Evolutionary conservation across 2,888 invertebrate species (phyloP).

Genomic region (Sinohyriopsis cumingii): DNA sequence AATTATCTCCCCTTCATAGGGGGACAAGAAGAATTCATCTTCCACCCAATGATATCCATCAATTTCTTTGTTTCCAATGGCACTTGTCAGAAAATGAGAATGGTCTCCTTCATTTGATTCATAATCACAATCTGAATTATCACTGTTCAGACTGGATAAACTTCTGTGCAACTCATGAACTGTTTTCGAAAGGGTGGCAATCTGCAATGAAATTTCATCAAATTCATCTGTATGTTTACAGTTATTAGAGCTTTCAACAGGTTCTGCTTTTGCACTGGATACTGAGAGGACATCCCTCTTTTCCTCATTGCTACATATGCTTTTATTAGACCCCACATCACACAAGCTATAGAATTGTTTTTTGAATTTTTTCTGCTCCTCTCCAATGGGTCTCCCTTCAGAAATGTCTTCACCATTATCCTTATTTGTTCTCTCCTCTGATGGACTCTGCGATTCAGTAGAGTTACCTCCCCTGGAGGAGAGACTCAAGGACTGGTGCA

Average conservation of each 20-base stretch:
- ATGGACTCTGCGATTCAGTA: conserved; percentile 16
- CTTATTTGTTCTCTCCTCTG: conserved; percentile 33
- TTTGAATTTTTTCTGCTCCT: conserved; percentile 58
- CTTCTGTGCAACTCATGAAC: conserved; percentile 61
- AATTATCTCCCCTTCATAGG: conserved; percentile 59
- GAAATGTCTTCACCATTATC: conserved; percentile 13
- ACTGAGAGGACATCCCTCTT: conserved; percentile 12
- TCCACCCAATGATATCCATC: conserved; percentile 66
- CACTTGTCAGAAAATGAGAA: conserved; percentile 24
- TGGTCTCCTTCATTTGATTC: conserved; percentile 46
- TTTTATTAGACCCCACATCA: conserved; percentile 56
- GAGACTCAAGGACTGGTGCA: background rate
- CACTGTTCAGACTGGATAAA: conserved; percentile 59
- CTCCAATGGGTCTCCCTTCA: conserved; percentile 22
- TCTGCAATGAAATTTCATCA: conserved; percentile 60
- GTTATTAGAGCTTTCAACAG: background rate
- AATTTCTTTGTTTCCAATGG: conserved; percentile 43
- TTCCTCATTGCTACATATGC: conserved; percentile 48
- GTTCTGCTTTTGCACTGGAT: background rate
- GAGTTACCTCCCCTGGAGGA: conserved; percentile 30
- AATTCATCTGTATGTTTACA: conserved; percentile 44
- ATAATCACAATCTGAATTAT: conserved; percentile 42
- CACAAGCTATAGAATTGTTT: conserved; percentile 66
- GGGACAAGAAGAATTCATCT: conserved; percentile 62
- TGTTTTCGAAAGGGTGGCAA: conserved; percentile 61